phyloP scores from a whole-genome alignment of 2,888 invertebrate genomes.

The Thereva unica region DNA sequence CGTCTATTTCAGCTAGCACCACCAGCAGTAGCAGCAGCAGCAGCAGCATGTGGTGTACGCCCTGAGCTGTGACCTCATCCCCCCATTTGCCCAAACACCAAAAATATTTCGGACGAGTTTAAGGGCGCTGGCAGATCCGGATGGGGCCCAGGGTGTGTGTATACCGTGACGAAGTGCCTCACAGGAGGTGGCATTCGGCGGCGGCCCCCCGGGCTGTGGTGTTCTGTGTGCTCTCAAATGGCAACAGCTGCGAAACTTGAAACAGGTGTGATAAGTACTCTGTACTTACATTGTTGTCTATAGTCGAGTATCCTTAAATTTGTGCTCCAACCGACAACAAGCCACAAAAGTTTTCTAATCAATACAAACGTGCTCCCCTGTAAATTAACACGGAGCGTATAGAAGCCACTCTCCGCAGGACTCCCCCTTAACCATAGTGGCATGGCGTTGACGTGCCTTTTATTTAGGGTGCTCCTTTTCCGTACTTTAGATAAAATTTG shows the following conservation, averaged over 20 bases:
- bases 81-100: no score
- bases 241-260: slow-evolving; percentile 6
- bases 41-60: no score
- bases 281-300: background rate
- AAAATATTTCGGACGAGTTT: no score
- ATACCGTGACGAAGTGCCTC: no score
- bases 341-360: slow-evolving; percentile 27
- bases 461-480: background rate
- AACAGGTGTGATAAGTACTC: slow-evolving; percentile 15
- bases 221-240: background rate
- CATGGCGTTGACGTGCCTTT: background rate
- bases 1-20: slow-evolving; percentile 7
- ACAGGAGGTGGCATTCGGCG: no score
- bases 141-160: no score
- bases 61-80: no score
- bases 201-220: no score
- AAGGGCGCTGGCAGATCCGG: no score
- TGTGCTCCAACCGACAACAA: background rate
- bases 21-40: no score
- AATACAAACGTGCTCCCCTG: slow-evolving; percentile 2
- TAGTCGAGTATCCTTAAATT: no score
- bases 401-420: background rate
- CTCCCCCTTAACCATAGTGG: background rate
- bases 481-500: slow-evolving; percentile 21
- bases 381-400: slow-evolving; percentile 20